Conservation (phyloP, 2,113 vertebrate species). For the Istiophorus platypterus region DNA sequence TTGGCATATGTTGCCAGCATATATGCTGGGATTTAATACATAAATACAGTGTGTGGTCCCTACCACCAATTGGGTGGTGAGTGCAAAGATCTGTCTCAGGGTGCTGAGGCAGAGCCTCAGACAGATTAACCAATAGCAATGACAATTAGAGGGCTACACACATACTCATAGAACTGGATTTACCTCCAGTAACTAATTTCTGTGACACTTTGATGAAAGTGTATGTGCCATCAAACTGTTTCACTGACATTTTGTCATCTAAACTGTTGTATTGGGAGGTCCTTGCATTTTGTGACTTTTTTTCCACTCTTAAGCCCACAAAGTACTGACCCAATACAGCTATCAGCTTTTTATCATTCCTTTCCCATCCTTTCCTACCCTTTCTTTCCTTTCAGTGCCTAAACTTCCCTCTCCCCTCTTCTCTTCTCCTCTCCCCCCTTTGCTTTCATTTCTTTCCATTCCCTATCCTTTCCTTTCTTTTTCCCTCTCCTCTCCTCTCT, state of each 20-base stretch:
- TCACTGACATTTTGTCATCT: constrained; percentile 43
- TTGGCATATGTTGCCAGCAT: no score
- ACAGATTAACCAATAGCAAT: no score
- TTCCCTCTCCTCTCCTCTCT: not conserved
- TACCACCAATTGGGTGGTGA: no score
- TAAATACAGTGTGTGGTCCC: no score
- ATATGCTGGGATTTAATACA: no score
- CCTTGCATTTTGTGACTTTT: no score
- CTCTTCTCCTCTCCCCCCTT: not conserved
- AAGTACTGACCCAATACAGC: not conserved
- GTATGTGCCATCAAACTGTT: constrained; percentile 23
- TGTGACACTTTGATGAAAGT: constrained; percentile 47
- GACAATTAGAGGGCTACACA: no score
- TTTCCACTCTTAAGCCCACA: constrained; percentile 6
- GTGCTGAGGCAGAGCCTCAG: no score
- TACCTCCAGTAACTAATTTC: constrained; percentile 9
- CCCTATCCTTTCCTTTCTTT: not conserved
- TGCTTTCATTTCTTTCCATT: no score
- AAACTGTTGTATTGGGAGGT: constrained; percentile 26
- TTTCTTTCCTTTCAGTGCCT: not conserved
- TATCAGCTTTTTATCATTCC: not conserved
- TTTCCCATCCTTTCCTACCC: not conserved
- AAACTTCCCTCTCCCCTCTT: not conserved
- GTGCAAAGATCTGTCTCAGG: no score
- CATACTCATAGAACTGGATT: no score